These are phyloP conservation scores for Dipodomys merriami DNA, from an alignment of 2,113 vertebrate genomes.

Conservation along the genomic window DNA sequence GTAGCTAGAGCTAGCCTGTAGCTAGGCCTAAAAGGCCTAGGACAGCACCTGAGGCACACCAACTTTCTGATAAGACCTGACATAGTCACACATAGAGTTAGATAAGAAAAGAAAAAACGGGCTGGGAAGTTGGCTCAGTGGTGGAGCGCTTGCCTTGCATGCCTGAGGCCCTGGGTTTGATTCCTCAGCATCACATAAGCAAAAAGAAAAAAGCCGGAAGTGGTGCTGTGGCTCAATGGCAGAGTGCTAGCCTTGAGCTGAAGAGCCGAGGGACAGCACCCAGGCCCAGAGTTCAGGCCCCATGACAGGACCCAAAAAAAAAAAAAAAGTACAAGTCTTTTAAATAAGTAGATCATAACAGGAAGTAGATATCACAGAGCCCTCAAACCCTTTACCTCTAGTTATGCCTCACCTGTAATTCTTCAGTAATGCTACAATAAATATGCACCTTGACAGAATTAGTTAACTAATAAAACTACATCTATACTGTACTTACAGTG, in stretches of 20 bases:
- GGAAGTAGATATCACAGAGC: neutral
- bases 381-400: neutral
- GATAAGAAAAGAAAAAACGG: neutral
- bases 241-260: too few relatives aligned
- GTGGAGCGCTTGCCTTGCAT: too few relatives aligned
- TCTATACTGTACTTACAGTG: neutral
- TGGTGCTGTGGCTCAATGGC: too few relatives aligned
- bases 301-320: too few relatives aligned
- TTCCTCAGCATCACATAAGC: too few relatives aligned
- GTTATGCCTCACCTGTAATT: neutral
- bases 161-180: too few relatives aligned
- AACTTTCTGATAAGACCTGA: neutral
- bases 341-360: neutral
- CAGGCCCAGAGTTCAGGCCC: too few relatives aligned
- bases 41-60: too few relatives aligned
- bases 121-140: too few relatives aligned
- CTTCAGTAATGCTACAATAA: neutral
- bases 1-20: neutral
- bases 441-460: neutral
- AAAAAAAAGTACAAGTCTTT: neutral
- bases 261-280: too few relatives aligned
- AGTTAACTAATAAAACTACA: neutral
- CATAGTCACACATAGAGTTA: neutral
- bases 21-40: too few relatives aligned
- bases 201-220: too few relatives aligned